Conservation (phyloP, 2,797 vertebrate genomes). For the Falco novaeseelandiae region DNA sequence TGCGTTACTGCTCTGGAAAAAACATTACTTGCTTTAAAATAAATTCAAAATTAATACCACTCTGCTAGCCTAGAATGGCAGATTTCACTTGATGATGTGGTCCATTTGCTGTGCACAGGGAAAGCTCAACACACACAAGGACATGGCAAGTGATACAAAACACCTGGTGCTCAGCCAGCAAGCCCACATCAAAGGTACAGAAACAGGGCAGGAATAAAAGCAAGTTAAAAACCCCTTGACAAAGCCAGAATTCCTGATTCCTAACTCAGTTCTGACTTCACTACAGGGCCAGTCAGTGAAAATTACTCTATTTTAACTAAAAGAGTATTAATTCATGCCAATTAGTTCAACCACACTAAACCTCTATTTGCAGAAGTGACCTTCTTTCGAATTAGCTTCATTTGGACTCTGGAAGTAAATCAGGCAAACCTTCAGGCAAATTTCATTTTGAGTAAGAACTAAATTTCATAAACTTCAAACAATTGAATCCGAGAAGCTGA, state of each 20-base stretch:
- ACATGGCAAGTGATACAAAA: neutral
- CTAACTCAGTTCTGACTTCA: neutral
- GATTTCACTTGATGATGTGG: neutral
- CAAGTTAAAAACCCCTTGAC: neutral
- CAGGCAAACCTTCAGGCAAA: neutral
- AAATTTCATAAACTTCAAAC: neutral
- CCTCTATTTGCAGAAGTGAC: neutral
- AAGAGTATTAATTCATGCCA: neutral
- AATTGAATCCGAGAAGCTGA: neutral
- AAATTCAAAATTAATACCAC: neutral
- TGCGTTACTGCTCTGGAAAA: neutral
- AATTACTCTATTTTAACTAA: constrained; percentile 4
- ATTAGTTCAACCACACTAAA: neutral
- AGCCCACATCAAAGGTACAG: neutral
- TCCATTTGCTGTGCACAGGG: neutral
- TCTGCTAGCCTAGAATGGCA: neutral
- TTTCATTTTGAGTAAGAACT: neutral
- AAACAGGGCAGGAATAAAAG: neutral
- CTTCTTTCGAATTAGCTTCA: neutral
- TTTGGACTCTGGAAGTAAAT: constrained; percentile 9
- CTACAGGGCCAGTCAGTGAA: neutral
- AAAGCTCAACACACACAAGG: rapidly evolving
- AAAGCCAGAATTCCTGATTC: neutral
- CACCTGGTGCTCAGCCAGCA: rapidly evolving
- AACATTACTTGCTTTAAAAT: neutral